phyloP scores from a whole-genome alignment of 2,113 vertebrate species.

The Spea multiplicata region DNA sequence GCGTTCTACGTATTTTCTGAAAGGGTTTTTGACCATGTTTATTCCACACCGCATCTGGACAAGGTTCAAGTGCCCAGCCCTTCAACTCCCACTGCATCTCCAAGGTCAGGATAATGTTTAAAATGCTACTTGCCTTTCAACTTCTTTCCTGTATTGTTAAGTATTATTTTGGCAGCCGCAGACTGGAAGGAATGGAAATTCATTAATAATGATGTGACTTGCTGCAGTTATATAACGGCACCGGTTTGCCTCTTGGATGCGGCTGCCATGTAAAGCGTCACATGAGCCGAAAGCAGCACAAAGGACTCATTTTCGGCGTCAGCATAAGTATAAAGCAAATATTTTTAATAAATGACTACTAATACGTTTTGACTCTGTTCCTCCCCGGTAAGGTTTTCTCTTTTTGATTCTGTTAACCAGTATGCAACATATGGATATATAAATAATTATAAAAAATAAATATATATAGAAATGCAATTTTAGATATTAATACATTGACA shows the following conservation, averaged over 20 bases:
- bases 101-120: not conserved
- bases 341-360: too few species aligned
- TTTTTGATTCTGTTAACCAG: too few species aligned
- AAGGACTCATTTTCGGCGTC: too few species aligned
- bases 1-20: not conserved
- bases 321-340: too few species aligned
- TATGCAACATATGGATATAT: too few species aligned
- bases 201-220: not conserved
- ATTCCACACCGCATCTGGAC: slow-evolving; percentile 8
- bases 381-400: too few species aligned
- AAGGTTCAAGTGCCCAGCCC: slow-evolving; percentile 18
- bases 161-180: slow-evolving; percentile 12
- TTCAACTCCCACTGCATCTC: slow-evolving; percentile 15
- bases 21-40: not conserved
- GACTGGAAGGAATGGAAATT: not conserved
- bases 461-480: too few species aligned
- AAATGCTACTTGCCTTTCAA: slow-evolving; percentile 4
- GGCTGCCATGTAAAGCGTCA: slow-evolving; percentile 20
- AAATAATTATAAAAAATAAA: too few species aligned
- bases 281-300: slow-evolving; percentile 6
- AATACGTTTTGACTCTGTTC: too few species aligned
- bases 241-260: not conserved
- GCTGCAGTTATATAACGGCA: not conserved
- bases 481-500: too few species aligned
- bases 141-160: slow-evolving; percentile 3